phyloP scores from a whole-genome alignment of 2,888 invertebrate species.

The Ramazzottius varieornatus region DNA sequence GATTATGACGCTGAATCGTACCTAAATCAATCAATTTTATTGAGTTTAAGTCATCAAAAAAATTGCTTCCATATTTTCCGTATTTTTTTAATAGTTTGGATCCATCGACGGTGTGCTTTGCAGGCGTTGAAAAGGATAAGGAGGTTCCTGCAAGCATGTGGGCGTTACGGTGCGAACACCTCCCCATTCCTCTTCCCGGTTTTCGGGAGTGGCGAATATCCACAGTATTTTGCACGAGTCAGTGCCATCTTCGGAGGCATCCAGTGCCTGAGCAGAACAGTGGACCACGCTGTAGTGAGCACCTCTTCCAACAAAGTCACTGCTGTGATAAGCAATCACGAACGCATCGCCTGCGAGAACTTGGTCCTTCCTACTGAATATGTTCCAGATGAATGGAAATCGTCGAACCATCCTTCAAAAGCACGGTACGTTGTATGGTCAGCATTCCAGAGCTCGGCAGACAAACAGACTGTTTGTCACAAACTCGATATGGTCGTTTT shows the following conservation, averaged over 20 bases:
- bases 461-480: too few relatives aligned
- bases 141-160: background rate
- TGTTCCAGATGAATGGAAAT: background rate
- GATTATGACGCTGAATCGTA: background rate
- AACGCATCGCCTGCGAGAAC: background rate
- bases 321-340: background rate
- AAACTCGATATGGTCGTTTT: too few relatives aligned
- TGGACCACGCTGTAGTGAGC: background rate
- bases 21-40: too few relatives aligned
- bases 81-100: too few relatives aligned
- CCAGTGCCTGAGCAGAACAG: background rate
- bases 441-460: background rate
- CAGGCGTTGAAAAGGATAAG: background rate
- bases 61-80: too few relatives aligned
- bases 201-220: background rate
- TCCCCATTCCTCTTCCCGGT: background rate
- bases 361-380: background rate
- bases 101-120: too few relatives aligned
- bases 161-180: background rate
- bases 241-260: background rate
- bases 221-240: background rate
- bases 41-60: too few relatives aligned
- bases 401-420: background rate
- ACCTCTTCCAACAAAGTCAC: background rate
- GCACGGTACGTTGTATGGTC: background rate